A percentile compares a stretch with the other conserved stretches of the same genome.
Evolutionary conservation across 2,113 vertebrate species (phyloP).

Genomic region (Pterocles orientalis): DNA sequence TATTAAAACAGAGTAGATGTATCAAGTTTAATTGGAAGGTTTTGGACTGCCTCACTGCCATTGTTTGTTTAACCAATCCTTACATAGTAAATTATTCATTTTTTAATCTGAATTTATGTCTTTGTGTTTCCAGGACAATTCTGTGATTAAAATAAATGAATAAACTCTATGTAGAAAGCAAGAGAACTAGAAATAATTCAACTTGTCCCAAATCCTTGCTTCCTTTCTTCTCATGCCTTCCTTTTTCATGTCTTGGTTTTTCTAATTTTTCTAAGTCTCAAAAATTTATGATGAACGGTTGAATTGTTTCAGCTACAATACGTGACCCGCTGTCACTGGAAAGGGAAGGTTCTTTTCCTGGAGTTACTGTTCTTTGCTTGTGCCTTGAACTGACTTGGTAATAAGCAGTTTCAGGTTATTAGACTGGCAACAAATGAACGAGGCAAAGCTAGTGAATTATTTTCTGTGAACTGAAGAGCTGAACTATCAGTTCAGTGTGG

Average conservation of each 20-base stretch:
- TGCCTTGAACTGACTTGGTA: neutral
- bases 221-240: neutral
- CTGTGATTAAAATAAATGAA: slow-evolving; percentile 3
- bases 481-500: neutral
- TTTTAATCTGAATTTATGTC: slow-evolving; percentile 47
- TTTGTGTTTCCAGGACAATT: slow-evolving; percentile 12
- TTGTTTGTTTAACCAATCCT: slow-evolving; percentile 10
- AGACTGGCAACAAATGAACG: neutral
- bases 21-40: neutral
- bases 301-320: neutral
- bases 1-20: neutral
- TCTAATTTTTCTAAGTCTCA: neutral
- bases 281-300: neutral
- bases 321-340: neutral
- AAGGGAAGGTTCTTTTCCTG: neutral
- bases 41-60: neutral
- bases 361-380: neutral
- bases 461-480: neutral
- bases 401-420: neutral
- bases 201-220: neutral
- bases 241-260: neutral
- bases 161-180: neutral
- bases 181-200: neutral
- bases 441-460: neutral
- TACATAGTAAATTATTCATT: slow-evolving; percentile 30